Percentiles rank a stretch among this genome's conserved stretches.
phyloP scores from a whole-genome alignment of 2,888 invertebrate species.

The Drosophila borealis region DNA sequence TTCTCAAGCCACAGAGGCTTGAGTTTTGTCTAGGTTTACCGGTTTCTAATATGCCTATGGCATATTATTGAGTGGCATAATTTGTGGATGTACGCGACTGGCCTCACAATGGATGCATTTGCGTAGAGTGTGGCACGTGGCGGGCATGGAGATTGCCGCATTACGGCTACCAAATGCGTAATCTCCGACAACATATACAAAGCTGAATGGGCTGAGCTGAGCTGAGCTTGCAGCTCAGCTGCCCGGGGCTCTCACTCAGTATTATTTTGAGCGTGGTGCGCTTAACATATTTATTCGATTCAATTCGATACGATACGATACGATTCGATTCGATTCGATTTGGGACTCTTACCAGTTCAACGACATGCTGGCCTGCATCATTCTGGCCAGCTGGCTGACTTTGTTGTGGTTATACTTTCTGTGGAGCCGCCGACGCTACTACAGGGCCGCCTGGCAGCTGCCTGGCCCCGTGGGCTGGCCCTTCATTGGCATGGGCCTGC shows the following conservation, averaged over 20 bases:
- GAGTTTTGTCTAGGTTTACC: conserved; percentile 8
- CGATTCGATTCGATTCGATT: conserved; percentile 14
- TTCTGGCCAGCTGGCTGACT: conserved; percentile 57
- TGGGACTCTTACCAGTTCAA: conserved; percentile 40
- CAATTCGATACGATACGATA: conserved; percentile 17
- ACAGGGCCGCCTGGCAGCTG: conserved; percentile 76
- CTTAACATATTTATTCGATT: conserved; percentile 25
- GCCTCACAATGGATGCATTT: conserved; percentile 58
- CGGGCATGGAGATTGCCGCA: conserved; percentile 46
- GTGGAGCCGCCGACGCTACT: conserved; percentile 81
- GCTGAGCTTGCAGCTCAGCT: background rate
- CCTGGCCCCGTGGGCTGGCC: conserved; percentile 82
- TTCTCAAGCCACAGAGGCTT: background rate
- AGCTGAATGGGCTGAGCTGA: conserved; percentile 54
- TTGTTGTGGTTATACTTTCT: conserved; percentile 74
- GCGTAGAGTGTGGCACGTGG: conserved; percentile 45
- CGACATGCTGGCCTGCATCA: conserved; percentile 68
- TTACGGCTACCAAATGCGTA: conserved; percentile 61
- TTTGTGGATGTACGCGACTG: conserved; percentile 42
- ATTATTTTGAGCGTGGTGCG: conserved; percentile 34
- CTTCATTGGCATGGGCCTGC: conserved; percentile 79
- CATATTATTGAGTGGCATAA: conserved; percentile 53
- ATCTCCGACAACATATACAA: conserved; percentile 55
- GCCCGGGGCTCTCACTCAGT: conserved; percentile 43
- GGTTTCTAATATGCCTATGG: conserved; percentile 33